These are phyloP conservation scores for Mya arenaria DNA, from an alignment of 1,140 invertebrate species.

Conservation along the genomic window DNA sequence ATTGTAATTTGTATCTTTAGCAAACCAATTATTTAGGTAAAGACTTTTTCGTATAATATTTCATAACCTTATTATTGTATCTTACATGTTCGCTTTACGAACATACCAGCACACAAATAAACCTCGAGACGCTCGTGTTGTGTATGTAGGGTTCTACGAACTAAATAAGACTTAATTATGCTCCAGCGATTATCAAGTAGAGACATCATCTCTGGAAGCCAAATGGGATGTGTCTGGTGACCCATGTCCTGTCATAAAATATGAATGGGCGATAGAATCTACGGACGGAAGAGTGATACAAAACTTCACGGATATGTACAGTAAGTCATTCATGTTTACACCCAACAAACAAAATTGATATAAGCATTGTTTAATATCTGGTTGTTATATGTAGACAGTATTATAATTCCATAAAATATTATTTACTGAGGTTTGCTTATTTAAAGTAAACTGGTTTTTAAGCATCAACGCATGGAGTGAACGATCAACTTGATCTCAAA, in stretches of 20 bases:
- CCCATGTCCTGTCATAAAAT: constrained; percentile 59
- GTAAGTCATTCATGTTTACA: constrained; percentile 45
- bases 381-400: no score
- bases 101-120: neutral
- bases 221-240: constrained; percentile 60
- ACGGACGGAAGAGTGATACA: constrained; percentile 52
- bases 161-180: neutral
- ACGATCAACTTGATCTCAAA: constrained; percentile 53
- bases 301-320: constrained; percentile 31
- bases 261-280: constrained; percentile 57
- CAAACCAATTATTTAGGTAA: neutral
- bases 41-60: neutral
- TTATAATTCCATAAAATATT: no score
- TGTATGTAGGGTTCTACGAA: neutral
- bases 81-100: neutral
- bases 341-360: no score
- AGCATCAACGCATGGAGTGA: constrained; percentile 47
- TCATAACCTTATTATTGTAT: neutral
- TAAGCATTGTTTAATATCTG: no score
- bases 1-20: neutral
- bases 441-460: no score
- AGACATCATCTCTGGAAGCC: constrained; percentile 30
- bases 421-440: no score
- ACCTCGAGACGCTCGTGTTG: neutral
- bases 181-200: constrained; percentile 54